Conservation (phyloP, 2,113 vertebrate genomes). For the Corvus hawaiiensis region DNA sequence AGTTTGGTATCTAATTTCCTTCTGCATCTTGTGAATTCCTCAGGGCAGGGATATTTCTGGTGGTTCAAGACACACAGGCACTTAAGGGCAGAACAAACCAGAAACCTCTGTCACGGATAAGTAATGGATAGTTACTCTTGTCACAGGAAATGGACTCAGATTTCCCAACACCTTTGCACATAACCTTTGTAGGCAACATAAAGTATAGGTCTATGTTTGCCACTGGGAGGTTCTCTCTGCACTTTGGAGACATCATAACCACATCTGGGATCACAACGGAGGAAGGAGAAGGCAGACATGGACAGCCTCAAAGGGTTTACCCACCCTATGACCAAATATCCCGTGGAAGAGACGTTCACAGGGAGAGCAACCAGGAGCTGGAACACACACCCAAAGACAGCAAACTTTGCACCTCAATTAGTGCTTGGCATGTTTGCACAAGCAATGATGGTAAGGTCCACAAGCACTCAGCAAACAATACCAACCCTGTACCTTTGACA, state of each 20-base stretch:
- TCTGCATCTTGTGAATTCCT: neutral
- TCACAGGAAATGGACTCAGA: neutral
- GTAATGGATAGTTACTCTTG: neutral
- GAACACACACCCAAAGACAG: neutral
- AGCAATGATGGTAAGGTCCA: neutral
- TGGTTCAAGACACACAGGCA: neutral
- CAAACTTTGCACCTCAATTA: neutral
- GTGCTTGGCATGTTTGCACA: neutral
- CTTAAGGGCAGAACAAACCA: neutral
- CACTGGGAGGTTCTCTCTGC: neutral
- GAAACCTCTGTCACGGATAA: neutral
- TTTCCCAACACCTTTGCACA: neutral
- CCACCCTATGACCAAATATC: neutral
- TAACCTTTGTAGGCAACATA: neutral
- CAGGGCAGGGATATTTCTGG: neutral
- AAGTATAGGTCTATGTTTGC: neutral
- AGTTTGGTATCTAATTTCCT: neutral
- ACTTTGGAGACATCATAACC: neutral
- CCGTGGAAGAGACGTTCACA: accelerated
- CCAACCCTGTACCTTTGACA: neutral
- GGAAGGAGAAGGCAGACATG: neutral
- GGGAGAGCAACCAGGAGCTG: neutral
- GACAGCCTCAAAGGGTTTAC: neutral
- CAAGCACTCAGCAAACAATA: neutral
- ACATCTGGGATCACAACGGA: neutral